A percentile compares a stretch with the other conserved stretches of the same genome.
These are phyloP conservation scores for Marronus borbonicus DNA, from an alignment of 2,888 invertebrate species.

Conservation along the genomic window DNA sequence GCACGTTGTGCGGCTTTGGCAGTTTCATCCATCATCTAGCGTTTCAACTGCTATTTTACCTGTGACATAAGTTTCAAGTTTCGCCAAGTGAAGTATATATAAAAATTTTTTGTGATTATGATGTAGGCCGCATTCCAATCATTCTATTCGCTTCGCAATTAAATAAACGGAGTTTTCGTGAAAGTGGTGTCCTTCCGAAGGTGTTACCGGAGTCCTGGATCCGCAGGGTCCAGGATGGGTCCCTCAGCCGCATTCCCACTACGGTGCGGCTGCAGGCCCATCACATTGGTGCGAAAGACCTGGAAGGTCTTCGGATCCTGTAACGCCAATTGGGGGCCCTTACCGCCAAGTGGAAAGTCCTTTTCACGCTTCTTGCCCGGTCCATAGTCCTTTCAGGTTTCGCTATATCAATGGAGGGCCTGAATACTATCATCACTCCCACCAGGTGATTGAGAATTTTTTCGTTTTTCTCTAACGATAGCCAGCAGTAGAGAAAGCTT, in stretches of 20 bases:
- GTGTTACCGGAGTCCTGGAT: conserved; percentile 68
- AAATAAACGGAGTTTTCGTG: conserved; percentile 17
- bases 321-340: conserved; percentile 70
- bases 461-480: neutral
- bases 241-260: conserved; percentile 64
- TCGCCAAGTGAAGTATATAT: neutral
- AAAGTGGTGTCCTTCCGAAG: conserved; percentile 44
- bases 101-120: neutral
- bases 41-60: conserved; percentile 18
- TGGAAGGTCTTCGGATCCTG: conserved; percentile 72
- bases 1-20: conserved; percentile 18
- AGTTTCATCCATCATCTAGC: conserved; percentile 1
- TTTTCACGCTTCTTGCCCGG: conserved; percentile 77
- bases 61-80: conserved; percentile 36
- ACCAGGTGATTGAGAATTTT: conserved; percentile 42
- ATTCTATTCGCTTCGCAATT: neutral
- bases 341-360: conserved; percentile 71
- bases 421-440: conserved; percentile 50
- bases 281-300: conserved; percentile 66
- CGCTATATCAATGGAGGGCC: conserved; percentile 73
- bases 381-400: conserved; percentile 83
- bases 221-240: conserved; percentile 71
- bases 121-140: conserved; percentile 10
- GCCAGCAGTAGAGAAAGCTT: neutral
- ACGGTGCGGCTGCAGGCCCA: conserved; percentile 62